Base-by-base conservation (phyloP, 2,888 invertebrate genomes). In the Incurvaria masculella region DNA sequence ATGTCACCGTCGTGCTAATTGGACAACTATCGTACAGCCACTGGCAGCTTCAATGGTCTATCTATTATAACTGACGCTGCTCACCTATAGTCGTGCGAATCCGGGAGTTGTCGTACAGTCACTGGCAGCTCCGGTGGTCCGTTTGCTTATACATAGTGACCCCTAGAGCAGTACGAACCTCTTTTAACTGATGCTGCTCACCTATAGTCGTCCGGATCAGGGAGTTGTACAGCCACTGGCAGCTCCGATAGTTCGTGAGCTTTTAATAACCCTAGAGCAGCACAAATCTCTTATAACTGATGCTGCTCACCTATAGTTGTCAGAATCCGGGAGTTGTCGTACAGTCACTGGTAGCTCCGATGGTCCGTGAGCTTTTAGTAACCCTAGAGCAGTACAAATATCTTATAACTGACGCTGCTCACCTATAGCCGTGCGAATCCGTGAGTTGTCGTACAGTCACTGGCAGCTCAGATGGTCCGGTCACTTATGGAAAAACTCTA, bases 351-450 rank as follows among this genome's bases (percentile, higher is more conserved):
- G 91, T 65, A 88, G 84, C 59, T 91, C 89, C 40, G 89, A 88
- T 11, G 90, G 90, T 20, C 91, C 91, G 58, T 92, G 92, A 3
- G 91, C 91, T 72, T 94, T 94, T 45, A 96, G 81, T 51, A 94
- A 78, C 65, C 93, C 93, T 67, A n/a, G n/a, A n/a, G n/a, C n/a
- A n/a, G n/a, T n/a, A n/a, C n/a, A n/a, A n/a, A n/a, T n/a, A n/a
- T n/a, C n/a, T n/a, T n/a, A n/a, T n/a, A n/a, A n/a, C n/a, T n/a
- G n/a, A 41, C 49, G 21, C 46, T 49, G 56, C 66, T 64, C 63
- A 92, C 94, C 93, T 86, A 74, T 91, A 93, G 72, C 93, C 92
- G 46, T 87, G 85, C 27, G 88, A 87, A 67, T 92, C 91, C 56
- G 89, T 89, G 43, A 94, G 75, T 63, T 94, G 80, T 53, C 91